Evolutionary conservation across 2,888 invertebrate species (phyloP), one percentile per base, ranked within the genome.

Genomic region (Amblyjoppa fuscipennis): DNA sequence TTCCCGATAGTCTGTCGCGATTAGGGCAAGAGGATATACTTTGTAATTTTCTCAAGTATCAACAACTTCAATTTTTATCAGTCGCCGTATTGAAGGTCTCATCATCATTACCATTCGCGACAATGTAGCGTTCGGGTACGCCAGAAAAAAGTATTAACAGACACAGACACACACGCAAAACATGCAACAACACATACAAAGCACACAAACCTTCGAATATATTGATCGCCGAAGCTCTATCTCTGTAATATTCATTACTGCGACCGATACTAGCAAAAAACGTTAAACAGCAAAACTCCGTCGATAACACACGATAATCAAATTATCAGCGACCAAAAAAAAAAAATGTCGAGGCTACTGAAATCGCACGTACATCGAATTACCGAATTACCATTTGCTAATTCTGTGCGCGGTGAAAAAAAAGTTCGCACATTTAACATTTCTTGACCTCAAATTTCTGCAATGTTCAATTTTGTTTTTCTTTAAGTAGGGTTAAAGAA

Each of bases 61-160:
- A 51, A 71, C 34, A 51, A 71, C 61, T 64, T 20, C 25, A 16
- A 51, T 41, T 59, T 25, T 64, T n/a, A 61, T 74, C 61, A 38
- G 28, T 61, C n/a, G n/a, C 59, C 59, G 59, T 11, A 59, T 61
- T 38, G 34, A 31, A 13, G 34, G n/a, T 64, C 13, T 25, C 31
- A 38, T 79, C 49, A n/a, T 61, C 41, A 38, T 66, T 68, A 68
- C 77, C 56, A 73, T 79, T 79, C 66, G 51, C 79, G 79, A 64
- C 71, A 53, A 64, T 71, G 41, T 64, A 66, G 38, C 51, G 53
- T 53, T 16, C 64, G 11, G 49, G 25, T 49, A 49, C 9, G 49
- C 5, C 34, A 28, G 11, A 31, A 49, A 61, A 31, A 49, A 28
- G 45, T 28, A 3, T 16, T 51, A 31, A 16, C n/a, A 7, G 5